phyloP scores from a whole-genome alignment of 2,113 vertebrate species.

The Salminus brasiliensis region DNA sequence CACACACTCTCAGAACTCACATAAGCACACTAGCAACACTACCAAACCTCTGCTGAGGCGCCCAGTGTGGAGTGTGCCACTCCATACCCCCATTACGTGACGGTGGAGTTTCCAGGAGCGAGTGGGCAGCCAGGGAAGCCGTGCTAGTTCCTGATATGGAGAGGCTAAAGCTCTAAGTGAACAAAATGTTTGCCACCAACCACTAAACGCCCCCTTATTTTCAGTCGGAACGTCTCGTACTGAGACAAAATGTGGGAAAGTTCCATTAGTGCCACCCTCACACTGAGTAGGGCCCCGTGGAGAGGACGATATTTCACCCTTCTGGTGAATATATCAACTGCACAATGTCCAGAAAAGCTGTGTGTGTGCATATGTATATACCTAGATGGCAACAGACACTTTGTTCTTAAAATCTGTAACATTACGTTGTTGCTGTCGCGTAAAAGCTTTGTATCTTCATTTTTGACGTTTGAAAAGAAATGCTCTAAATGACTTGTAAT shows the following conservation, averaged over 20 bases:
- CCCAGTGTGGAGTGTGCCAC: conserved; percentile 9
- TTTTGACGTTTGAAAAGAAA: no score
- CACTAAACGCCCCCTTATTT: conserved; percentile 43
- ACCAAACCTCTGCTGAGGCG: neutral
- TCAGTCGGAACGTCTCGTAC: conserved; percentile 33
- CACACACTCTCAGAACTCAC: conserved; percentile 31
- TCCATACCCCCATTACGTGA: conserved; percentile 13
- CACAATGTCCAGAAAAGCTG: neutral
- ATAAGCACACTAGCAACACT: neutral
- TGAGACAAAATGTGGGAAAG: conserved; percentile 35
- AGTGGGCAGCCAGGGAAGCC: conserved; percentile 21
- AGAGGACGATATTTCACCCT: neutral
- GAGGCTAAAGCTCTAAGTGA: neutral
- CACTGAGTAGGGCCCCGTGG: neutral
- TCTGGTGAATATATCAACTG: neutral
- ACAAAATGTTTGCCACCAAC: conserved; percentile 31
- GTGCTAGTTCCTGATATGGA: conserved; percentile 31
- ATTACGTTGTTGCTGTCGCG: no score
- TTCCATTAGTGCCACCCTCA: conserved; percentile 4
- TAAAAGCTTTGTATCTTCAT: no score
- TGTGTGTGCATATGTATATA: neutral
- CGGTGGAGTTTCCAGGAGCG: conserved; percentile 28
- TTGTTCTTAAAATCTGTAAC: conserved; percentile 1
- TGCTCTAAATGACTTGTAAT: no score
- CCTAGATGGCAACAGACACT: conserved; percentile 9